Conservation (phyloP, 2,888 invertebrate genomes). For the Eutolmus rufibarbis region DNA sequence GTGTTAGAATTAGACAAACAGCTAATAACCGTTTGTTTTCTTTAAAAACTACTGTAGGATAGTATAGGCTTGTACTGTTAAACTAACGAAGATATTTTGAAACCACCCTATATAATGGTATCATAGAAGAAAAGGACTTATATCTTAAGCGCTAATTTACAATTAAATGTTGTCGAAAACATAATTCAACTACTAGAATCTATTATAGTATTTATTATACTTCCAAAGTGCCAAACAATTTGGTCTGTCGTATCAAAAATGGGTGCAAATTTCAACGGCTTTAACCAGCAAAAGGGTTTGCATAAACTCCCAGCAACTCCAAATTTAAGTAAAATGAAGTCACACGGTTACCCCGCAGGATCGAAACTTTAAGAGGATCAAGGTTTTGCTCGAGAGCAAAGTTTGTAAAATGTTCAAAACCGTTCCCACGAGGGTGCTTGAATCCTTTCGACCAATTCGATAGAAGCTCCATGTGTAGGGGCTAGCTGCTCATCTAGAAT, state of each 20-base stretch:
- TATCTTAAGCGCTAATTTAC: no score
- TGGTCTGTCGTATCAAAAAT: not conserved
- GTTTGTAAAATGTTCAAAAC: not conserved
- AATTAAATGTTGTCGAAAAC: no score
- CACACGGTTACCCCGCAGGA: not conserved
- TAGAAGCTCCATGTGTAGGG: not conserved
- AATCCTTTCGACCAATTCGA: not conserved
- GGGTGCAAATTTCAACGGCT: not conserved
- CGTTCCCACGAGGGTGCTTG: not conserved
- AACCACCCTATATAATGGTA: no score
- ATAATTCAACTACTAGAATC: no score
- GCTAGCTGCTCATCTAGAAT: not conserved
- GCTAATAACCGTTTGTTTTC: no score
- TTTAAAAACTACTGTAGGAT: no score
- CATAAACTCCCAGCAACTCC: not conserved
- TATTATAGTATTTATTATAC: no score
- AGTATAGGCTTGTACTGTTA: no score
- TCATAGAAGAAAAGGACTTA: no score
- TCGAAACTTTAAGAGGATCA: not conserved
- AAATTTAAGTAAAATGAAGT: not conserved
- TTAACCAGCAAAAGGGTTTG: not conserved
- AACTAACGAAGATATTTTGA: no score
- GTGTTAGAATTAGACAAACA: no score
- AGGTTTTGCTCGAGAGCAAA: not conserved
- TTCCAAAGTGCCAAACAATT: not conserved